Conservation (phyloP, 1,140 invertebrate genomes). For the Saxidomus purpurata region DNA sequence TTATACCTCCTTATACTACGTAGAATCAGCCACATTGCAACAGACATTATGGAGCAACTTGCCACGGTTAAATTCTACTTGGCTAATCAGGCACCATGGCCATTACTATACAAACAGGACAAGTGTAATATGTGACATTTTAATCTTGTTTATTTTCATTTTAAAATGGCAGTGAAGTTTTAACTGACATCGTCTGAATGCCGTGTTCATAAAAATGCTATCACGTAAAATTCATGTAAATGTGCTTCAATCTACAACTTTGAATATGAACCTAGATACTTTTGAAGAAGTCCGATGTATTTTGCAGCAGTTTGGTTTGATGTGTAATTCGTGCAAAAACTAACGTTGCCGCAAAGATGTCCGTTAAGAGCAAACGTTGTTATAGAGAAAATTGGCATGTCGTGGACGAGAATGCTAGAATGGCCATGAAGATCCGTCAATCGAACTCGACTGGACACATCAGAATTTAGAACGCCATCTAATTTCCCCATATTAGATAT, state of each 20-base stretch:
- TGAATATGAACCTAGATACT: slow-evolving; percentile 43
- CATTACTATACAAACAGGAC: no score
- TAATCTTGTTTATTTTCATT: not conserved
- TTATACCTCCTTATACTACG: no score
- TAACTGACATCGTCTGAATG: not conserved
- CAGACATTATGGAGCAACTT: no score
- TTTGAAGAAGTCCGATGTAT: slow-evolving; percentile 42
- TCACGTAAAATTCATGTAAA: not conserved
- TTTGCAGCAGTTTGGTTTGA: not conserved
- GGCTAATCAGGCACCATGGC: no score
- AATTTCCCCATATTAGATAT: slow-evolving; percentile 56
- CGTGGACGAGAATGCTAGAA: slow-evolving; percentile 46
- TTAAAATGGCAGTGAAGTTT: no score
- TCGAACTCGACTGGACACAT: slow-evolving; percentile 25
- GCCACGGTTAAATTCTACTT: no score
- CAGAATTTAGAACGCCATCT: slow-evolving; percentile 33
- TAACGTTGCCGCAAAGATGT: slow-evolving; percentile 42
- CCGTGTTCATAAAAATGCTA: not conserved
- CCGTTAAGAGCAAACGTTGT: slow-evolving; percentile 34
- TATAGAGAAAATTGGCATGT: slow-evolving; percentile 55
- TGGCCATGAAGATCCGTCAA: slow-evolving; percentile 46
- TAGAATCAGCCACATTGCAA: no score
- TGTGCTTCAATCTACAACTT: not conserved
- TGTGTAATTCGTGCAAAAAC: slow-evolving; percentile 50
- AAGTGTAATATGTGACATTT: no score